These are phyloP conservation scores for Grus americana DNA, from an alignment of 2,113 vertebrate genomes.

Conservation along the genomic window DNA sequence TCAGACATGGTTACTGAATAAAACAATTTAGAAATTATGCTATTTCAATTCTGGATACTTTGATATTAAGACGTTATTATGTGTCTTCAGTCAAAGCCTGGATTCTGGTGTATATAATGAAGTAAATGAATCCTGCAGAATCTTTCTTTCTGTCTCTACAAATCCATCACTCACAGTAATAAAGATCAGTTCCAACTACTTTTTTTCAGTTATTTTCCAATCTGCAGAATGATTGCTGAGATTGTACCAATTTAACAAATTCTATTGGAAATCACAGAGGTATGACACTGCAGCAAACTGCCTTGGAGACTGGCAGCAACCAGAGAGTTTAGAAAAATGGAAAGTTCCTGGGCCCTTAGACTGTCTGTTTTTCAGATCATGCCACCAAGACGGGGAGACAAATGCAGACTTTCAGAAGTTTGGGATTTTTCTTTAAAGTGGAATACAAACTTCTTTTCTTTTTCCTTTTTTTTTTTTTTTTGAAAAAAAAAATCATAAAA, in stretches of 20 bases:
- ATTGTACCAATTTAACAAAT: not conserved
- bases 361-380: not conserved
- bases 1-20: not conserved
- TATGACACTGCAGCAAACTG: not conserved
- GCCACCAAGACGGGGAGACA: not conserved
- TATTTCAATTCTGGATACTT: not conserved
- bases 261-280: not conserved
- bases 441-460: not conserved
- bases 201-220: not conserved
- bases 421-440: not conserved
- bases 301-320: not conserved
- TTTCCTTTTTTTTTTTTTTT: not conserved
- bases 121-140: not conserved
- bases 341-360: not conserved
- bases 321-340: not conserved
- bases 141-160: not conserved
- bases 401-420: not conserved
- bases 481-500: not conserved
- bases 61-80: not conserved
- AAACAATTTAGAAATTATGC: not conserved
- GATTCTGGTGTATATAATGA: not conserved
- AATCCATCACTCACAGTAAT: not conserved
- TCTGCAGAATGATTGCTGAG: not conserved
- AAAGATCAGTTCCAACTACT: not conserved
- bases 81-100: not conserved